Conservation (phyloP, 2,888 invertebrate species). For the Hetaerina titia region DNA sequence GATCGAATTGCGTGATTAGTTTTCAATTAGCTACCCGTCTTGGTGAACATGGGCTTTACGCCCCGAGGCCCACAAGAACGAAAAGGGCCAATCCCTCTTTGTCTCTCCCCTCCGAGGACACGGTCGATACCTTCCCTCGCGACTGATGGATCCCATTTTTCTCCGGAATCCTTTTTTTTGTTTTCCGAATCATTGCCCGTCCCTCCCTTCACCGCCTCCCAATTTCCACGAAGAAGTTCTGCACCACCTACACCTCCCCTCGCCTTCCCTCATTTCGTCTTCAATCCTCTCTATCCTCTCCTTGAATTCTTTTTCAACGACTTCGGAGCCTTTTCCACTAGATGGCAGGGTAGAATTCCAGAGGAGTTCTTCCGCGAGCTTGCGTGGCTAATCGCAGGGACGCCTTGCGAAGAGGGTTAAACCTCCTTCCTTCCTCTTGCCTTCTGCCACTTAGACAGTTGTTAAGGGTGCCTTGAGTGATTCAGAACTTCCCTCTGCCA, state of each 20-base stretch:
- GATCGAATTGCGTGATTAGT: conserved; percentile 37
- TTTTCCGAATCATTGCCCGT: conserved; percentile 13
- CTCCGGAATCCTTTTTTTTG: background rate
- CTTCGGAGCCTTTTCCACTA: background rate
- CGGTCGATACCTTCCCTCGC: background rate
- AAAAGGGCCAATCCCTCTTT: background rate
- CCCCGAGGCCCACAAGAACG: background rate
- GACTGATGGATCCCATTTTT: background rate
- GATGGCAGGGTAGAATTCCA: conserved; percentile 32
- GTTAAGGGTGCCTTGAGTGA: conserved; percentile 51
- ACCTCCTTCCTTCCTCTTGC: background rate
- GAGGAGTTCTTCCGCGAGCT: conserved; percentile 17
- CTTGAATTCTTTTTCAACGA: background rate
- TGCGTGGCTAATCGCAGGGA: conserved; percentile 55
- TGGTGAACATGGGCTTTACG: background rate
- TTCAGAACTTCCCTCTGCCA: conserved; percentile 34
- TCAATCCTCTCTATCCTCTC: background rate
- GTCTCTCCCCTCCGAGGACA: background rate
- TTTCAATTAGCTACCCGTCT: conserved; percentile 49
- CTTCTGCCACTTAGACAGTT: conserved; percentile 25
- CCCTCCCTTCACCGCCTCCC: background rate
- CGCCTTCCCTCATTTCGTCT: background rate
- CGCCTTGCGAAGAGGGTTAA: background rate
- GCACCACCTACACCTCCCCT: background rate
- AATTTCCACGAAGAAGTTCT: conserved; percentile 2